phyloP scores from a whole-genome alignment of 2,113 vertebrate species.

The Argyrosomus japonicus region DNA sequence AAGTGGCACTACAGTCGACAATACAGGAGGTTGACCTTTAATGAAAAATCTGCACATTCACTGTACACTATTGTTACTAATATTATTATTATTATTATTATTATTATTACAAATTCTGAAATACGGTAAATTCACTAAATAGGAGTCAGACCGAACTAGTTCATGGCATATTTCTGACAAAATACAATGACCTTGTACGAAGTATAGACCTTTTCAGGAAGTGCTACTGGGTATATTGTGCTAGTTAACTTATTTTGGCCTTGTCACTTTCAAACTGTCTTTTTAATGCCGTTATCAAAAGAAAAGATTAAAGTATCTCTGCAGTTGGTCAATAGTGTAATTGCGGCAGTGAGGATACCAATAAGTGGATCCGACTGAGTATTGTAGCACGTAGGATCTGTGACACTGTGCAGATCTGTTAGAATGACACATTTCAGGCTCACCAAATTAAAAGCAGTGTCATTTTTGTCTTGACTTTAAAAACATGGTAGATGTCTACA shows the following conservation, averaged over 20 bases:
- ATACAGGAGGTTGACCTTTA: conserved; percentile 8
- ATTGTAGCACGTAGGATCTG: not conserved
- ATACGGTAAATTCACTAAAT: not conserved
- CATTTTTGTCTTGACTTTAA: conserved; percentile 1
- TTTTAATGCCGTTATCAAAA: conserved; percentile 8
- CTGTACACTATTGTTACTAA: not conserved
- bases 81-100: not conserved
- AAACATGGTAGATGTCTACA: not conserved
- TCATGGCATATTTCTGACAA: not conserved
- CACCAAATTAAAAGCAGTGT: conserved; percentile 8
- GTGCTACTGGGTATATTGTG: conserved; percentile 33
- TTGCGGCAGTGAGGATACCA: conserved; percentile 16
- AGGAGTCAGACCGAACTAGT: not conserved
- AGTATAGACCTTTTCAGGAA: not conserved
- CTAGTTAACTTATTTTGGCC: conserved; percentile 12
- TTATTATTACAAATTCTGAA: not conserved
- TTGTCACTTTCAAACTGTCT: conserved; percentile 15
- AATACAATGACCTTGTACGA: not conserved
- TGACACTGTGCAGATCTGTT: conserved; percentile 2
- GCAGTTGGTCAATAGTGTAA: conserved; percentile 14
- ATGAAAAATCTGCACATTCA: not conserved
- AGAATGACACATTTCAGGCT: not conserved
- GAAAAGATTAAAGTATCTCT: not conserved
- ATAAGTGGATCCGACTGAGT: not conserved
- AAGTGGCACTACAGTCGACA: conserved; percentile 6